Conservation (phyloP, 2,888 invertebrate genomes). For the Agriopis aurantiaria region DNA sequence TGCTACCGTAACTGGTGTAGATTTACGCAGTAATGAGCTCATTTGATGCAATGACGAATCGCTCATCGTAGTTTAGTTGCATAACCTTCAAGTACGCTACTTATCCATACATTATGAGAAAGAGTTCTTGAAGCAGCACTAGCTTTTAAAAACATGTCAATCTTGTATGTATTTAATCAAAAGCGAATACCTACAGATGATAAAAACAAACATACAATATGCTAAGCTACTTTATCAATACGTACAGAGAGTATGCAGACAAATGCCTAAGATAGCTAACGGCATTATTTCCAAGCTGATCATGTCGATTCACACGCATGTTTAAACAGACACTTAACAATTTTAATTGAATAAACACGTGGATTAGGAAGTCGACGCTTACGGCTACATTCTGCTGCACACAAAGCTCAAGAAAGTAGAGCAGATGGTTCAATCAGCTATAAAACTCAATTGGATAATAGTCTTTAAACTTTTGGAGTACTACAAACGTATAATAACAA, state of each 20-base stretch:
- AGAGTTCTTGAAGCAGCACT: conserved; percentile 2
- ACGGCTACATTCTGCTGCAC: conserved; percentile 35
- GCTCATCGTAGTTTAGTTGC: conserved; percentile 24
- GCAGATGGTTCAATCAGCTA: conserved; percentile 62
- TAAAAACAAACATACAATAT: not conserved
- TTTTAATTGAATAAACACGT: conserved; percentile 65
- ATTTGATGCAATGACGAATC: conserved; percentile 55
- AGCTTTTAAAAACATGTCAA: not conserved
- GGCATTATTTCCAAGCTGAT: conserved; percentile 51
- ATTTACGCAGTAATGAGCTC: conserved; percentile 51
- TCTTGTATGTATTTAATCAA: not conserved
- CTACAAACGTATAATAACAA: conserved; percentile 59
- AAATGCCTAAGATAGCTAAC: conserved; percentile 21
- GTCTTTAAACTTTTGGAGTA: conserved; percentile 60
- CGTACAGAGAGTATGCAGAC: conserved; percentile 6
- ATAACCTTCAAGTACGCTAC: conserved; percentile 15
- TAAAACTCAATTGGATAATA: conserved; percentile 70
- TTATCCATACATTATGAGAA: not conserved
- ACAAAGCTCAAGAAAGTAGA: conserved; percentile 44
- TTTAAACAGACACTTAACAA: conserved; percentile 65
- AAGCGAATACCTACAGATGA: not conserved
- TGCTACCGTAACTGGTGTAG: conserved; percentile 42
- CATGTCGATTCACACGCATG: conserved; percentile 69
- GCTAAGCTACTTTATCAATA: not conserved
- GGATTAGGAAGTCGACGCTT: conserved; percentile 53